phyloP scores from a whole-genome alignment of 2,888 invertebrate genomes.

The Sphaerophoria rueppellii region DNA sequence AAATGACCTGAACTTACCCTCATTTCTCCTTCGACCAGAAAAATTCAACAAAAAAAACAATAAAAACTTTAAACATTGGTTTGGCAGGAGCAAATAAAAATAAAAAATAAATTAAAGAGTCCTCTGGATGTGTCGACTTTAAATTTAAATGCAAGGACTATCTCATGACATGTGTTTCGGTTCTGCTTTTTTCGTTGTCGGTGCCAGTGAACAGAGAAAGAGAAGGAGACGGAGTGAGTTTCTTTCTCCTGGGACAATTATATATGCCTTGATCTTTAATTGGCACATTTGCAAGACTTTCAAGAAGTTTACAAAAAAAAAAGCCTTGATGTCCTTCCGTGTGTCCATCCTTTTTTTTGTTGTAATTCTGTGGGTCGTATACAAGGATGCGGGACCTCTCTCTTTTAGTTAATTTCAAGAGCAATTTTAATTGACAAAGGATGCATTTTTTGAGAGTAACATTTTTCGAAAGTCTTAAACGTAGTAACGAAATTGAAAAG shows the following conservation, averaged over 20 bases:
- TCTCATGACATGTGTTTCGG: not conserved
- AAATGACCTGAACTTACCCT: slow-evolving; percentile 56
- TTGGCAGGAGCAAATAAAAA: slow-evolving; percentile 50
- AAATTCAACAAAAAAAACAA: not conserved
- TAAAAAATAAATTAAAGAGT: slow-evolving; percentile 37
- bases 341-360: not conserved
- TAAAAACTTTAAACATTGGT: slow-evolving; percentile 13
- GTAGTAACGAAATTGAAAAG: too few relatives aligned
- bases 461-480: too few relatives aligned
- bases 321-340: slow-evolving; percentile 23
- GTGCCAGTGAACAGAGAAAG: not conserved
- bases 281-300: slow-evolving; percentile 50
- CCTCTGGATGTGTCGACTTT: slow-evolving; percentile 37
- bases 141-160: slow-evolving; percentile 43
- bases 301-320: slow-evolving; percentile 20
- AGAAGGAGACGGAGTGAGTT: not conserved
- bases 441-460: too few relatives aligned
- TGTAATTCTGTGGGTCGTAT: not conserved
- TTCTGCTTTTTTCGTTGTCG: not conserved
- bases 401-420: too few relatives aligned
- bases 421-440: too few relatives aligned
- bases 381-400: not conserved
- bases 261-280: slow-evolving; percentile 51
- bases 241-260: slow-evolving; percentile 14
- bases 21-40: slow-evolving; percentile 14